These are phyloP conservation scores for Rhadina sibilatrix DNA, from an alignment of 2,113 vertebrate genomes.

Conservation along the genomic window DNA sequence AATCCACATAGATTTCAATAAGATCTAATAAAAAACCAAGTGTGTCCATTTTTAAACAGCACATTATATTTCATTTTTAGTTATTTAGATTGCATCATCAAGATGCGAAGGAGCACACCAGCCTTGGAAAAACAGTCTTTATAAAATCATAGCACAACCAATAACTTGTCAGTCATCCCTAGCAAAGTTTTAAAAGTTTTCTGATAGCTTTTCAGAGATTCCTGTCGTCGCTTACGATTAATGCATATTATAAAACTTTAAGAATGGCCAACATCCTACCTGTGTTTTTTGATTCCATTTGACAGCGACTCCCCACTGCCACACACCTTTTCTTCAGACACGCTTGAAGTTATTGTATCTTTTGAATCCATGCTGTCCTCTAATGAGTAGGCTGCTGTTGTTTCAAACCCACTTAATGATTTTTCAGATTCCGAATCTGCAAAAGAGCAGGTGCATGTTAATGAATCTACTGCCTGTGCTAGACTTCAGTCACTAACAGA, in stretches of 20 bases:
- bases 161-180: neutral
- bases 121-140: neutral
- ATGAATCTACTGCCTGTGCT: constrained; percentile 24
- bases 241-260: neutral
- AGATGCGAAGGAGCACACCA: neutral
- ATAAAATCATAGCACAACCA: neutral
- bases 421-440: constrained; percentile 90
- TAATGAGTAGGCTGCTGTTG: constrained; percentile 77
- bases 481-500: constrained; percentile 61
- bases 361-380: constrained; percentile 77
- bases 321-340: constrained; percentile 83
- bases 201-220: neutral
- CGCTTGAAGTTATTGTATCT: constrained; percentile 67
- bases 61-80: neutral
- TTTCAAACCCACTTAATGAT: constrained; percentile 89
- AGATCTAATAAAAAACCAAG: neutral
- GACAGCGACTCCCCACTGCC: constrained; percentile 78
- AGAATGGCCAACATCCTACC: constrained; percentile 73
- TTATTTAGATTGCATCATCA: neutral
- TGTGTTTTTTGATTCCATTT: constrained; percentile 89
- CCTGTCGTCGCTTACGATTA: neutral
- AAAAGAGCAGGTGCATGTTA: constrained; percentile 69
- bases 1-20: constrained; percentile 48
- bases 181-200: neutral
- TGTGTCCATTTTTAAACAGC: neutral